Evolutionary conservation across 2,797 vertebrate species (phyloP).

Genomic region (Ataeniobius toweri): DNA sequence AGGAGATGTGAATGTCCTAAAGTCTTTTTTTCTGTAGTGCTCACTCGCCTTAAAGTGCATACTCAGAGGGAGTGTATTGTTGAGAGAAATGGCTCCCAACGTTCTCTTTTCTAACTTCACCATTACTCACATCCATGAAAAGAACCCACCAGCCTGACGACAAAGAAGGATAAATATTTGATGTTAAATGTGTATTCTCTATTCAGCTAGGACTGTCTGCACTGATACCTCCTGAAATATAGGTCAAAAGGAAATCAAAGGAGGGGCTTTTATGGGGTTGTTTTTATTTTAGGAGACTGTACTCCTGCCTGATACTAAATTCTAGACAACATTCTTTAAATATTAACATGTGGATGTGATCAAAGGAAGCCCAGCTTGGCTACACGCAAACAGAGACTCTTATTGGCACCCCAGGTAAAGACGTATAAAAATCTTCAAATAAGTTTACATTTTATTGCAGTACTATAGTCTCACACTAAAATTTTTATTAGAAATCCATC

Average conservation of each 20-base stretch:
- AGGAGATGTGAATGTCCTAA: conserved; percentile 53
- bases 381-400: not conserved
- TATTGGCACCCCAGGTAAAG: not conserved
- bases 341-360: conserved; percentile 56
- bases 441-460: not conserved
- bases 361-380: conserved; percentile 22
- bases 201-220: conserved; percentile 29
- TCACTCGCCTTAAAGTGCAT: conserved; percentile 45
- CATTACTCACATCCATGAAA: conserved; percentile 40
- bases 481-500: not conserved
- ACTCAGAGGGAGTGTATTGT: conserved; percentile 39
- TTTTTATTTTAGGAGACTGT: conserved; percentile 53
- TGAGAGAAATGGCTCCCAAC: conserved; percentile 37
- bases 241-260: conserved; percentile 61
- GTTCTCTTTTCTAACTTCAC: conserved; percentile 43
- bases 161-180: conserved; percentile 67
- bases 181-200: conserved; percentile 60
- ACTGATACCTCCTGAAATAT: conserved; percentile 53
- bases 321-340: conserved; percentile 62
- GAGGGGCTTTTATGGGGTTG: conserved; percentile 17
- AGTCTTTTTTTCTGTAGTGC: conserved; percentile 39
- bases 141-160: conserved; percentile 28
- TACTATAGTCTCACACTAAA: not conserved
- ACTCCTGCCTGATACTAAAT: conserved; percentile 44
- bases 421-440: not conserved